Base-by-base conservation (phyloP, 2,113 vertebrate species). In the Zosterops borbonicus region DNA sequence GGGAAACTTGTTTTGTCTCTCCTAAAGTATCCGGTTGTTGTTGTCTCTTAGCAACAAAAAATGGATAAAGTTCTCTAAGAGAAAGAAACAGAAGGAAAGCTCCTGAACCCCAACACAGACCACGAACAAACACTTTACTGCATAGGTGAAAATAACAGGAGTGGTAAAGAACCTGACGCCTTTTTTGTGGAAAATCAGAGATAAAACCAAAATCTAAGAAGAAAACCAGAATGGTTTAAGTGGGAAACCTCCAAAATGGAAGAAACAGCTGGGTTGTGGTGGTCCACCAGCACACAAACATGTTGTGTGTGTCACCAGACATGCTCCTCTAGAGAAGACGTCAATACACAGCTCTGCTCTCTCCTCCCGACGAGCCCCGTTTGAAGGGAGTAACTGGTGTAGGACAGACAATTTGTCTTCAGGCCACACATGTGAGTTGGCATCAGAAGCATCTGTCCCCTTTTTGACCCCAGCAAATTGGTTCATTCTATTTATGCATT, bases 111-210 rank as follows among this genome's bases (percentile, higher is more conserved):
- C n/a, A 58, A 49, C 81, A 89, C 52, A 89, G 92, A 71, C 41
- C 82, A 79, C 12, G 44, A 95, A 94, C 65, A 33, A 87, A 62
- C 56, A 83, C 77, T 95, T 89, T 47, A 77, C 70, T 73, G 70
- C 12, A 0, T 6, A 87, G 85, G 65, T 87, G 89, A 93, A 95
- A 96, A 94, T 35, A 76, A 92, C 10, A 6, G 60, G n/a, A 79
- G 82, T 8, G 42, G 89, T 42, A 50, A 64, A 90, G 67, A 95
- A 74, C 55, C 87, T 67, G 68, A 83, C 29, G 9, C 5, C 71
- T 73, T 92, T 59, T 90, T 87, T 90, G 94, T 92, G 92, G 85
- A 76, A 89, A 95, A 95, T 90, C 16, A 93, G 69, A 96, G 55
- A 84, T 93, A 68, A 92, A 94, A 75, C 11, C 46, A 80, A 92